Evolutionary conservation across 2,888 invertebrate genomes (phyloP), one percentile per base, ranked within the genome.

Genomic region (Hypselothyrea guttata): DNA sequence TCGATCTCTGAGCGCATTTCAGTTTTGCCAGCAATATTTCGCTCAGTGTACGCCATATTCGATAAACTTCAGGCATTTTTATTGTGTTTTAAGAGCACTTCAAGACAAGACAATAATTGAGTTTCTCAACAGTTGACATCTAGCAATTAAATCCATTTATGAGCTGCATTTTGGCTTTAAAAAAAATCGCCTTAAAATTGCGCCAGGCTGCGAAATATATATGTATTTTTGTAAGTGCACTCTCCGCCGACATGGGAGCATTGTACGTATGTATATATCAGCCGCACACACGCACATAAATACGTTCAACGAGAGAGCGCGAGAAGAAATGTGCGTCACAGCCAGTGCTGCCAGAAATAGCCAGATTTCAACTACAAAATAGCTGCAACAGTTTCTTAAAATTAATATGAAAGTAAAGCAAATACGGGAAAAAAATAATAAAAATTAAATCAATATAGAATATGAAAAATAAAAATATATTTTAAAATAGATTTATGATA

Each of bases 131-230:
- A 31, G 28, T 28, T 38, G 56, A 41, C 48, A 45, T 27, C 9
- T 38, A 48, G 56, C 58, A 67, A 46, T 65, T 42, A 53, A 65
- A 56, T 49, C 33, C 28, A 56, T 52, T 57, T 49, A 28, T 49
- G 15, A 42, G 16, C 30, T 53, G 41, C 15, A 7, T 28, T 28
- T 28, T 8, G 28, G 48, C 38, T 48, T 60, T 35, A 55, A 59
- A 58, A 55, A 59, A 58, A 40, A 45, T 48, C 22, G 22, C 22
- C 62, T 65, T 71, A 54, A 63, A 61, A 58, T 62, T 77, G 60
- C 65, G 59, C 34, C 81, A 68, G 71, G 71, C 64, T 59, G 59
- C 35, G 30, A 59, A 61, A 57, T 63, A 13, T 42, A 34, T 61
- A 49, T 45, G 28, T 22, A 22, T 22, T 22, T 22, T 22, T 5